Conservation (phyloP, 35 echinoderm and acorn worm genomes). For the Lytechinus pictus region DNA sequence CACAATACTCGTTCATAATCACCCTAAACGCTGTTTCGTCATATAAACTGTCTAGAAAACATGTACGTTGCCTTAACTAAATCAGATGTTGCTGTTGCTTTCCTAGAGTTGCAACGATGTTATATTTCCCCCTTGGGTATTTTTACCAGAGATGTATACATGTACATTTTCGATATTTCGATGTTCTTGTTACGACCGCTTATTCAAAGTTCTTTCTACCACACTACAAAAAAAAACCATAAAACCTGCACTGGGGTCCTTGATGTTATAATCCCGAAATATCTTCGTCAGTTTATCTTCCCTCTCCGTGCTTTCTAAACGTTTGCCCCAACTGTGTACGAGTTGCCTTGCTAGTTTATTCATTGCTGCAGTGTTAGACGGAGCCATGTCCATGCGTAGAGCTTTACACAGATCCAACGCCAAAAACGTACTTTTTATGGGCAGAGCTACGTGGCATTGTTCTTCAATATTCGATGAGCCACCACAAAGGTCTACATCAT, state of each 20-base stretch:
- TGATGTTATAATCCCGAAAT: background rate
- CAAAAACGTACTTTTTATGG: background rate
- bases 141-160: no score
- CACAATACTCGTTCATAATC: no score
- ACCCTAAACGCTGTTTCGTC: no score
- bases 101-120: background rate
- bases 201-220: no score
- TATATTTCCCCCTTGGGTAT: background rate
- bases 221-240: background rate
- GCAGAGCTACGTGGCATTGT: background rate
- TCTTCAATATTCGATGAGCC: background rate
- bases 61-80: no score
- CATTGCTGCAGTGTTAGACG: background rate
- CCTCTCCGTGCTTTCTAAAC: background rate
- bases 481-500: background rate
- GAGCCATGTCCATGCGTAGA: background rate
- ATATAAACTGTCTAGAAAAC: no score
- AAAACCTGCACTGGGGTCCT: background rate
- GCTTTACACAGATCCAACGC: background rate
- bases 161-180: no score
- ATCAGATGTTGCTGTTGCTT: background rate
- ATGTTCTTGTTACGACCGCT: no score
- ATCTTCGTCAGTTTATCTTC: background rate
- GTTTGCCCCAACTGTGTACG: background rate
- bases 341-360: background rate